Evolutionary conservation across 2,113 vertebrate genomes (phyloP).

Genomic region (Cepphus grylle): DNA sequence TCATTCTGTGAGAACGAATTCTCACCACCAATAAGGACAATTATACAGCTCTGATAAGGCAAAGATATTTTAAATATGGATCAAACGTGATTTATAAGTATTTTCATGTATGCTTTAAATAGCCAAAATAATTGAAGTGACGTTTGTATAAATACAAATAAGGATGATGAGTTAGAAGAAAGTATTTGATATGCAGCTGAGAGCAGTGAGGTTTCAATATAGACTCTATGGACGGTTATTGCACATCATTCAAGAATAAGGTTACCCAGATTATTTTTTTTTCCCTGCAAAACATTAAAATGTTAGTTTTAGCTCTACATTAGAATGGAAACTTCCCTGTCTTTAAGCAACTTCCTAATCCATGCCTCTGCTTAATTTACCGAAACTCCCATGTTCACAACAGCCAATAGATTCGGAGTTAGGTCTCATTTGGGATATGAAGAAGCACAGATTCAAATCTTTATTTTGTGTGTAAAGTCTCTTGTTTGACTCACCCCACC

Average conservation of each 20-base stretch:
- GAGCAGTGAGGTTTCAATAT: background rate
- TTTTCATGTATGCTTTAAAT: background rate
- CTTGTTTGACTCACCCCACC: rapidly evolving
- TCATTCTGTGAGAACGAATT: background rate
- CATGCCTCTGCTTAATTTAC: background rate
- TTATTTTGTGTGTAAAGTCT: background rate
- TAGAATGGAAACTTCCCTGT: background rate
- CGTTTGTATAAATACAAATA: background rate
- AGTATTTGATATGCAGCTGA: background rate
- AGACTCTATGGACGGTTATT: background rate
- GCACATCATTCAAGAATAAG: background rate
- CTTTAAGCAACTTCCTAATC: background rate
- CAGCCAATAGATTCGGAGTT: background rate
- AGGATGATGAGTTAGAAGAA: background rate
- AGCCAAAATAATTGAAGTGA: background rate
- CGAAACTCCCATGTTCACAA: background rate
- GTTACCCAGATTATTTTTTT: background rate
- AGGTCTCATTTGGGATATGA: background rate
- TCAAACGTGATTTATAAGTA: background rate
- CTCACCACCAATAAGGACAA: background rate
- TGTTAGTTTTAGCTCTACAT: background rate
- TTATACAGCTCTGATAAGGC: background rate
- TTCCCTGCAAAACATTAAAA: background rate
- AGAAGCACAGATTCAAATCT: background rate
- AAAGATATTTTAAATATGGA: background rate